phyloP scores from a whole-genome alignment of 2,113 vertebrate genomes.

The Neotoma lepida region DNA sequence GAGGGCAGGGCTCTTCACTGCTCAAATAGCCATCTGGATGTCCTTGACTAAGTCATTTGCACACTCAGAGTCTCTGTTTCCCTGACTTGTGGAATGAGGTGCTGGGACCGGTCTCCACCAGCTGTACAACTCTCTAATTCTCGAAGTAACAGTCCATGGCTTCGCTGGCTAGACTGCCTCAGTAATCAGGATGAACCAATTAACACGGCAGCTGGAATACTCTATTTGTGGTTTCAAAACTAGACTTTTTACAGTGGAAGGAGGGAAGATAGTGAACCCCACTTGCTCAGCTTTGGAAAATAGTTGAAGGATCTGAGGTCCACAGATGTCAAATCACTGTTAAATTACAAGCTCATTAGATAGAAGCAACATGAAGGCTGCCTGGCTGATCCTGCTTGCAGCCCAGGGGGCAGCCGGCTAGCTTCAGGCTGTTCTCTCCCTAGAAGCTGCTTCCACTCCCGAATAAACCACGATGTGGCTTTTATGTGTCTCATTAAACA shows the following conservation, averaged over 20 bases:
- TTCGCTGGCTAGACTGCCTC: neutral
- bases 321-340: neutral
- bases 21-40: neutral
- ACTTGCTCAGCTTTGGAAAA: neutral
- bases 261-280: neutral
- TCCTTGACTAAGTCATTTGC: constrained; percentile 37
- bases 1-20: neutral
- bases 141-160: constrained; percentile 8
- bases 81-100: neutral
- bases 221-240: constrained; percentile 29
- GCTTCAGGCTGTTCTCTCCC: constrained; percentile 50
- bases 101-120: neutral
- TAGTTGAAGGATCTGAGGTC: neutral
- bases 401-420: neutral
- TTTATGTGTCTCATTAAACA: constrained; percentile 73
- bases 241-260: neutral
- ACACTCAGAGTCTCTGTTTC: neutral
- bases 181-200: constrained; percentile 35
- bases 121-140: neutral
- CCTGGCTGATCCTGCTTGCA: neutral
- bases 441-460: constrained; percentile 59
- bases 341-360: neutral
- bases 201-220: neutral
- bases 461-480: constrained; percentile 11
- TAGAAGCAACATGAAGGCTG: neutral